Evolutionary conservation across 2,113 vertebrate species (phyloP).

Genomic region (Phalacrocorax carbo): DNA sequence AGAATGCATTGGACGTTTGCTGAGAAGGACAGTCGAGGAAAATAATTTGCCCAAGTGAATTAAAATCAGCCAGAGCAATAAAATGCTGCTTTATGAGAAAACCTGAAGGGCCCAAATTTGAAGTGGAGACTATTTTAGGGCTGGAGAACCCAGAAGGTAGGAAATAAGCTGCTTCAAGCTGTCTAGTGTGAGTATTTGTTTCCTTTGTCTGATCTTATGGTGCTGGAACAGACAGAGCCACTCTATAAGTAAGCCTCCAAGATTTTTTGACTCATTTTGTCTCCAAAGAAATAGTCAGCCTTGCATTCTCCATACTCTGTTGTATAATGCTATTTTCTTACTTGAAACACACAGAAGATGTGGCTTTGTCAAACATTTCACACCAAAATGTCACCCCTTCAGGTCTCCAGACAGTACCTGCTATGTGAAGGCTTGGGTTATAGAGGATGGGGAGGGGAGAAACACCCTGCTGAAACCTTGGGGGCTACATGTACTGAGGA

Average conservation of each 20-base stretch:
- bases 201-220: background rate
- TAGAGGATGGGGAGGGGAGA: background rate
- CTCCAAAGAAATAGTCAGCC: background rate
- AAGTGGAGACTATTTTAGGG: background rate
- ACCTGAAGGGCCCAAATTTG: background rate
- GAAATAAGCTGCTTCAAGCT: background rate
- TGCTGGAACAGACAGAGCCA: background rate
- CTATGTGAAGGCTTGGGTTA: background rate
- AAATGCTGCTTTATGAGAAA: background rate
- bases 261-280: background rate
- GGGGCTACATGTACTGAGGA: background rate
- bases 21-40: background rate
- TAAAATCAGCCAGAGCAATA: background rate
- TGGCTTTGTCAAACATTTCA: background rate
- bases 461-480: background rate
- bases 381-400: background rate
- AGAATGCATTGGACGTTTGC: background rate
- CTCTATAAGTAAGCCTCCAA: background rate
- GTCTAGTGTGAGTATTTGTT: background rate
- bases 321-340: background rate
- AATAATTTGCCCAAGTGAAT: background rate
- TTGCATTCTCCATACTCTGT: background rate
- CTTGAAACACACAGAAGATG: background rate
- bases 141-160: background rate
- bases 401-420: background rate